Evolutionary conservation across 2,113 vertebrate species (phyloP), one percentile per base, ranked within the genome.

Genomic region (Aegithalos caudatus): DNA sequence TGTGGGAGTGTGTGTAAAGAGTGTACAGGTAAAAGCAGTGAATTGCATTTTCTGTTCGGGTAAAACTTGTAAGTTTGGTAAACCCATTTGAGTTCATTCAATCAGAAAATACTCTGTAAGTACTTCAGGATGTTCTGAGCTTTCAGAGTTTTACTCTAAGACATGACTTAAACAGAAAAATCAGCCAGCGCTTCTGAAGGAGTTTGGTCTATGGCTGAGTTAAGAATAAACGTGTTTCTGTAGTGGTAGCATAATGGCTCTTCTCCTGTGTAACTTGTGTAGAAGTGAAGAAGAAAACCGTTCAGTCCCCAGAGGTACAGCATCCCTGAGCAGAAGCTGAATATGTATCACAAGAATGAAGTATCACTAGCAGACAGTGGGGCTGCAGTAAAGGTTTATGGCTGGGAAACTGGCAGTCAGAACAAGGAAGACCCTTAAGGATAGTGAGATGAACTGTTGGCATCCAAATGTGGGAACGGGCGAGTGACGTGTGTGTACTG

Each of bases 401-500:
- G 6, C 33, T 86, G 33, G 27, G 22, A 60, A 28, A 37, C 14
- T 38, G 37, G 12, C 53, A 37, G 3, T 67, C 18, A 44, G 72
- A 60, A 10, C 2, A 21, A 77, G 62, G 45, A 69, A 53, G 22
- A 27, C 45, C 23, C 22, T 19, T 86, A 28, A 23, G 22, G 18
- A 33, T 8, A 51, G 25, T 12, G 45, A 38, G 62, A 51, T 44
- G 33, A 77, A 12, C 7, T 5, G 2, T 45, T 8, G 14, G 14
- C 53, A 33, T 35, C 9, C 17, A n/a, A 3, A 33, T 44, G 33
- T 14, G 9, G 19, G 33, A 44, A 37, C 8, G 14, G 37, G 2
- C 7, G 5, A 8, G 4, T 44, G 45, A 31, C 0, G 1, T 27
- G 20, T n/a, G 19, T 76, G 14, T 37, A 14, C 17, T 50, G 11